Conservation (phyloP, 2,888 invertebrate species). For the Lumbricus terrestris region DNA sequence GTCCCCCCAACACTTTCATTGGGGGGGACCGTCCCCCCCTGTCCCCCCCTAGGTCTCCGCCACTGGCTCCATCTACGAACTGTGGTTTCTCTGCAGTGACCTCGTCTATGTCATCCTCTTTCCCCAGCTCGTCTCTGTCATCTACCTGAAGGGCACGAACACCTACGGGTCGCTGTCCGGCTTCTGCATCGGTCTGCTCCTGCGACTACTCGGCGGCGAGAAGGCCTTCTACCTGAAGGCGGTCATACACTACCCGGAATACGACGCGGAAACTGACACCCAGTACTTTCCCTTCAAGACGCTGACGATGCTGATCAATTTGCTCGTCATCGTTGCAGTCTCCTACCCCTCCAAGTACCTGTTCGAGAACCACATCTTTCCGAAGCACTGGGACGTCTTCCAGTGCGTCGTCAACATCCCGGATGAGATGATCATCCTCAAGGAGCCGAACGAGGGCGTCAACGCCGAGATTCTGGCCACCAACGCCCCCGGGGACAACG, state of each 20-base stretch:
- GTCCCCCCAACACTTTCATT: too few species aligned
- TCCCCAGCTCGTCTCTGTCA: conserved; percentile 95
- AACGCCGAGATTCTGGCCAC: conserved; percentile 48
- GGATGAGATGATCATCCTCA: conserved; percentile 68
- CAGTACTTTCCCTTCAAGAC: conserved; percentile 96
- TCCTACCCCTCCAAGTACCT: conserved; percentile 67
- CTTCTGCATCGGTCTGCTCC: conserved; percentile 51
- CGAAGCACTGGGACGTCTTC: conserved; percentile 74
- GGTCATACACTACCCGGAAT: conserved; percentile 54
- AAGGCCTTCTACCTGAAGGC: conserved; percentile 48
- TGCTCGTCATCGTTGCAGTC: conserved; percentile 47
- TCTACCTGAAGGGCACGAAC: conserved; percentile 91
- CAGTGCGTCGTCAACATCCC: conserved; percentile 91
- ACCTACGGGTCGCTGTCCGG: conserved; percentile 86
- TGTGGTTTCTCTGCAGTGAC: conserved; percentile 99
- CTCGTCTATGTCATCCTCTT: conserved; percentile 97
- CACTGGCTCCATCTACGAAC: conserved; percentile 94
- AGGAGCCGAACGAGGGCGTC: conserved; percentile 35
- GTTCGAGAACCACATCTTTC: conserved; percentile 82
- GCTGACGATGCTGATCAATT: conserved; percentile 80
- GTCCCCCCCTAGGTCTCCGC: too few species aligned
- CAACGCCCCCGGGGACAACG: conserved; percentile 38
- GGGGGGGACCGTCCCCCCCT: too few species aligned
- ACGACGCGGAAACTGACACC: conserved; percentile 41
- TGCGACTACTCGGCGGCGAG: conserved; percentile 56